Percentiles rank a stretch among this genome's conserved stretches.
These are phyloP conservation scores for Copidosoma floridanum DNA, from an alignment of 1,140 invertebrate genomes.

Conservation along the genomic window DNA sequence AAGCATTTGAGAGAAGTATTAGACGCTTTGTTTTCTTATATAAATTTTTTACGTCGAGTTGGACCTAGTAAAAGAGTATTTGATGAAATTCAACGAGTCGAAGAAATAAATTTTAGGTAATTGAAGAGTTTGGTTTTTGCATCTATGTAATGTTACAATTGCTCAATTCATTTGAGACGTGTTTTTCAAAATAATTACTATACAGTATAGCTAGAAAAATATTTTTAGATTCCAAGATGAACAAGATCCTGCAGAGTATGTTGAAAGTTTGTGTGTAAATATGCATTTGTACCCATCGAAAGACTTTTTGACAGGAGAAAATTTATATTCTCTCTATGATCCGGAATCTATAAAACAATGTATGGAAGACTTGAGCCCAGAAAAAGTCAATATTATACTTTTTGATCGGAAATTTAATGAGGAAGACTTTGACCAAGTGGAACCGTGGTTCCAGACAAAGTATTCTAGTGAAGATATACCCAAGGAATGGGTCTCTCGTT, in stretches of 20 bases:
- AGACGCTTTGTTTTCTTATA: conserved; percentile 68
- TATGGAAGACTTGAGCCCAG: conserved; percentile 65
- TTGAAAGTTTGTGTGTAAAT: conserved; percentile 71
- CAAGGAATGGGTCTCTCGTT: conserved; percentile 58
- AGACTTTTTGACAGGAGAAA: conserved; percentile 74
- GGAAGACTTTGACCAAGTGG: conserved; percentile 61
- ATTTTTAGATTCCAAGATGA: conserved; percentile 65
- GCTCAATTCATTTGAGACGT: neutral
- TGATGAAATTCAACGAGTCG: conserved; percentile 69
- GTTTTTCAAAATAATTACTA: neutral
- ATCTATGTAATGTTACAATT: neutral
- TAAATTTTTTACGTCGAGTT: conserved; percentile 65
- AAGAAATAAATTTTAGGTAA: conserved; percentile 64
- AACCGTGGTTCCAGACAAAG: conserved; percentile 72
- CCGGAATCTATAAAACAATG: conserved; percentile 68
- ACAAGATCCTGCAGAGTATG: conserved; percentile 68
- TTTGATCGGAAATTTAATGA: conserved; percentile 63
- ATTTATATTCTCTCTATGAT: conserved; percentile 77
- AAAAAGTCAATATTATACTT: conserved; percentile 75
- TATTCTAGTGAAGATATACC: conserved; percentile 64
- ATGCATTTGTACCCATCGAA: conserved; percentile 77
- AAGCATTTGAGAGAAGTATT: conserved; percentile 69
- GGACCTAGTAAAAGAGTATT: conserved; percentile 69
- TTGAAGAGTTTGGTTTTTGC: neutral
- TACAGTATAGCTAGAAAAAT: neutral